Base-by-base conservation (phyloP, 1,140 invertebrate genomes). In the Daktulosphaira vitifoliae region DNA sequence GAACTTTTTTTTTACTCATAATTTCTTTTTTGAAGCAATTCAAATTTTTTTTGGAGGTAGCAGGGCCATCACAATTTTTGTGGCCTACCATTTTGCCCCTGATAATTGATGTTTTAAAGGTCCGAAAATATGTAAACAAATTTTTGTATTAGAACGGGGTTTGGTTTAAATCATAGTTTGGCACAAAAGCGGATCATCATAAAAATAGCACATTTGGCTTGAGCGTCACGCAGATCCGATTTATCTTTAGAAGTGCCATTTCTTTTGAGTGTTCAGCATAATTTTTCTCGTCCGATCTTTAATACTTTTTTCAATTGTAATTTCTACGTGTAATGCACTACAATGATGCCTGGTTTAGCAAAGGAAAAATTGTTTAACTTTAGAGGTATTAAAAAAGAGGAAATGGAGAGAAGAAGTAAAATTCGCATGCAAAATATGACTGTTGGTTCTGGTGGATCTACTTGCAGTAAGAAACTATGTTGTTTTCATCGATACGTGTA, bases 321-420 rank as follows among this genome's bases (percentile, higher is more conserved):
- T n/a, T n/a, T n/a, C n/a, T n/a, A 15, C 25, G 23, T 44, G 26
- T 26, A 38, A 25, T 16, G 39, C 22, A 15, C n/a, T 9, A 56
- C 25, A 46, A 46, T 62, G 39, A 62, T 46, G 13, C 44, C 56
- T 7, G 9, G 39, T 15, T 46, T 46, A n/a, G 44, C 18, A 13
- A 62, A 62, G 18, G 42, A 37, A 7, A 62, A 33, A 29, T 25
- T 26, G 3, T 62, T 62, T 70, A 80, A 78, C 69, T 88, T 88
- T 74, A 81, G 85, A 66, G 87, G 87, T 38, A 76, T 89, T n/a
- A 85, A 84, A 68, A 88, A 85, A 73, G 83, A 87, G 70, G 80
- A 84, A 71, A 73, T 88, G 29, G 82, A 86, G 68, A 77, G 80
- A 68, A 84, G 84, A 73, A 85, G 83, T 0, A 84, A 81, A 70